Conservation (phyloP, 2,797 vertebrate species). For the Heterohyrax brucei region DNA sequence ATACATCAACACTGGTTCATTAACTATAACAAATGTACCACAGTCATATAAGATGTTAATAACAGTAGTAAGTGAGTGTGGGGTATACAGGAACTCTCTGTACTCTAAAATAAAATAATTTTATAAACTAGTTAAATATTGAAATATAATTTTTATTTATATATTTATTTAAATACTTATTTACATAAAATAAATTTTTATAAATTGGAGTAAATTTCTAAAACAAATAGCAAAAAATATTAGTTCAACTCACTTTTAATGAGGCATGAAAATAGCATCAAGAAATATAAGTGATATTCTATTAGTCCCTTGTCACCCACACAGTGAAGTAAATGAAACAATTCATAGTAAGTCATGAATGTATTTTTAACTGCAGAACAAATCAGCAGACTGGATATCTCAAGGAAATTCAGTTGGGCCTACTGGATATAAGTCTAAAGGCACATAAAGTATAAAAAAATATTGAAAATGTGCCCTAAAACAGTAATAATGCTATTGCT, state of each 20-base stretch:
- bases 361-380: slow-evolving; percentile 17
- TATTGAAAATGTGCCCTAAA: slow-evolving; percentile 31
- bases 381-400: slow-evolving; percentile 55
- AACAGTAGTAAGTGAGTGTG: neutral
- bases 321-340: slow-evolving; percentile 58
- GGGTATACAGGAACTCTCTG: neutral
- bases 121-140: neutral
- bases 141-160: neutral
- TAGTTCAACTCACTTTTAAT: slow-evolving; percentile 27
- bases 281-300: slow-evolving; percentile 2
- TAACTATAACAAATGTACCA: neutral
- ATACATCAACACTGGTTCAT: neutral
- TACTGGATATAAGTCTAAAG: slow-evolving; percentile 62
- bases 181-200: neutral
- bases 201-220: neutral
- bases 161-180: neutral
- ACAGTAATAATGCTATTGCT: slow-evolving; percentile 5
- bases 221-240: slow-evolving; percentile 25
- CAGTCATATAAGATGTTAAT: neutral
- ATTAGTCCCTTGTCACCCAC: slow-evolving; percentile 30
- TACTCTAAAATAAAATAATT: neutral
- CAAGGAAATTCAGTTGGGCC: slow-evolving; percentile 56
- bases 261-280: slow-evolving; percentile 4
- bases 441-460: slow-evolving; percentile 29
- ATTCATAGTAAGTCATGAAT: neutral